Evolutionary conservation across 2,797 vertebrate species (phyloP), one percentile per base, ranked within the genome.

Genomic region (Poecilia gillii): DNA sequence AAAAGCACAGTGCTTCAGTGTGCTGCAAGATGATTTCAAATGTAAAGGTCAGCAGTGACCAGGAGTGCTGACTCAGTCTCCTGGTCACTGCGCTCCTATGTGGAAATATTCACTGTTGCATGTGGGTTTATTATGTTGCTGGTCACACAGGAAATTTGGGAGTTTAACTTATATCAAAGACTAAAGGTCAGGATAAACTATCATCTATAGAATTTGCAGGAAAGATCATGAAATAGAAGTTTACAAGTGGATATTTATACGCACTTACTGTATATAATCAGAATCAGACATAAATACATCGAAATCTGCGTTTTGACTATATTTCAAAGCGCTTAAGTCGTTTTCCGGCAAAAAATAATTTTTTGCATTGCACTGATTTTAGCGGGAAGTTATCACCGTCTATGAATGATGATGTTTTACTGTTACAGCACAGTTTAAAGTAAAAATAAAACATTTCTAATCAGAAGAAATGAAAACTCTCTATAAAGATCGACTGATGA

Each of bases 11-110:
- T 66, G 71, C 53, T 75, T 13, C 39, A 75, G 72, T 33, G 5
- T n/a, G 74, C 73, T 76, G 53, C 59, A 31, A 83, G 12, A 81
- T 72, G 23, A 82, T 87, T 82, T 80, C 45, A 78, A 72, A 81
- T 45, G 75, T 71, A 82, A 84, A 89, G 79, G 84, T 86, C 77
- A 78, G 39, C 53, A 28, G 8, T 72, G 25, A 75, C 75, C 76
- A 82, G 68, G 57, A 71, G 43, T 13, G 41, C 16, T 71, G 8
- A 57, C 71, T 81, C 68, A 3, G 74, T 28, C 70, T 64, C 41
- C 41, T 41, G 1, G 41, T 41, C 41, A 41, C 41, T 66, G 57
- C 36, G 53, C 64, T 70, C 59, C 33, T 51, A n/a, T 39, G 64
- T 25, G 53, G 64, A 76, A 43, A 25, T 62, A 73, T 62, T 78